phyloP scores from a whole-genome alignment of 2,113 vertebrate genomes.

The Pristiophorus japonicus region DNA sequence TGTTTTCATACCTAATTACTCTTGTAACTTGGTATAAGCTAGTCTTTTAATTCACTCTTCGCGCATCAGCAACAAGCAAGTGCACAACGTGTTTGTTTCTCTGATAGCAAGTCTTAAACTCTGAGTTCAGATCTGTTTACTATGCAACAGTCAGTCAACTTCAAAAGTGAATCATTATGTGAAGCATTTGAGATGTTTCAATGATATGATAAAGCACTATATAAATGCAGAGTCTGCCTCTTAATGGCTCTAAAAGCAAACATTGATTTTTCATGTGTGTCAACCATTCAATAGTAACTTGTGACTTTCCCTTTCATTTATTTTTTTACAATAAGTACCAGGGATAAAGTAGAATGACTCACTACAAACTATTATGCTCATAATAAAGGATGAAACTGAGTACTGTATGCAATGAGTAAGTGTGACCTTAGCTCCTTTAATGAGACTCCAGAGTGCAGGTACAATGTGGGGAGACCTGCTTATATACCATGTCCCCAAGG shows the following conservation, averaged over 20 bases:
- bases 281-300: background rate
- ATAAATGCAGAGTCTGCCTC: background rate
- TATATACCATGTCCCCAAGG: too few relatives aligned
- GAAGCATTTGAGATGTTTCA: background rate
- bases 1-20: background rate
- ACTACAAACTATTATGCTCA: too few relatives aligned
- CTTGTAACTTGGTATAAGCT: background rate
- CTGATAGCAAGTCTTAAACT: background rate
- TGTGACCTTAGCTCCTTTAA: too few relatives aligned
- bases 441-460: too few relatives aligned
- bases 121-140: background rate
- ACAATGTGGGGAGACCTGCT: too few relatives aligned
- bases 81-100: background rate
- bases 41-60: background rate
- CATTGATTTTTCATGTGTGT: too few relatives aligned
- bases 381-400: too few relatives aligned
- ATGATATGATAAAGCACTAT: background rate
- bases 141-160: too few relatives aligned
- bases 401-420: too few relatives aligned
- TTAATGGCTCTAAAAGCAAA: background rate
- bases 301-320: background rate
- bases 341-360: background rate
- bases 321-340: background rate
- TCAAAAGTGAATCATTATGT: background rate
- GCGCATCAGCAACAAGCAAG: background rate